Evolutionary conservation across 2,888 invertebrate species (phyloP), one percentile per base, ranked within the genome.

Genomic region (Flexamia atlantica): DNA sequence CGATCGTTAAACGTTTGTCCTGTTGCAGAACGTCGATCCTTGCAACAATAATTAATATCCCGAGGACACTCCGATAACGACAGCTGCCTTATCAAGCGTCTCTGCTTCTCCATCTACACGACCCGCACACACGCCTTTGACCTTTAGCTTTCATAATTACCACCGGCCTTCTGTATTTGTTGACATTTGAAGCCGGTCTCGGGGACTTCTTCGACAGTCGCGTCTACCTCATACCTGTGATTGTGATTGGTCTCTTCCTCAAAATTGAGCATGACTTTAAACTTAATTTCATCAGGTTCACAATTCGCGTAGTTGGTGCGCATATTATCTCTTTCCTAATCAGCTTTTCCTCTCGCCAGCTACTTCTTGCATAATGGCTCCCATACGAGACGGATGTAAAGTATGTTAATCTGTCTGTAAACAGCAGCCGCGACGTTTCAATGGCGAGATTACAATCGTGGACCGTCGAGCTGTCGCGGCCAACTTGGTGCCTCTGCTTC

Each of bases 101-200:
- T 53, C 46, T 17, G 12, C 46, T 46, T 3, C 57, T 57, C 57
- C 57, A 23, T n/a, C 64, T 30, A 64, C 64, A 64, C 57, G 57
- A 23, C 12, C 20, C 3, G 14, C 57, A 57, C 64, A 30, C 64
- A 64, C 64, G 64, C 30, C 7, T 28, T 14, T 64, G 64, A 64
- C 64, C 64, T 64, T 64, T 64, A 28, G 4, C 64, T 64, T 64
- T 64, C 12, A 64, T 64, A 64, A 64, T 64, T 64, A 64, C 64
- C 64, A 9, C 30, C 25, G 30, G 28, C 64, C 64, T 64, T 64
- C 64, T 64, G 64, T 64, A 64, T 64, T 30, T 25, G 28, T 64
- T 64, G 64, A 64, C 64, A 64, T 64, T 64, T 64, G 30, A 25
- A 64, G 28, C 28, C 30, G 64, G 25, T 57, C 57, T 57, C 30